Evolutionary conservation across 2,113 vertebrate genomes (phyloP), one percentile per base, ranked within the genome.

Genomic region (Cyanoliseus patagonus): DNA sequence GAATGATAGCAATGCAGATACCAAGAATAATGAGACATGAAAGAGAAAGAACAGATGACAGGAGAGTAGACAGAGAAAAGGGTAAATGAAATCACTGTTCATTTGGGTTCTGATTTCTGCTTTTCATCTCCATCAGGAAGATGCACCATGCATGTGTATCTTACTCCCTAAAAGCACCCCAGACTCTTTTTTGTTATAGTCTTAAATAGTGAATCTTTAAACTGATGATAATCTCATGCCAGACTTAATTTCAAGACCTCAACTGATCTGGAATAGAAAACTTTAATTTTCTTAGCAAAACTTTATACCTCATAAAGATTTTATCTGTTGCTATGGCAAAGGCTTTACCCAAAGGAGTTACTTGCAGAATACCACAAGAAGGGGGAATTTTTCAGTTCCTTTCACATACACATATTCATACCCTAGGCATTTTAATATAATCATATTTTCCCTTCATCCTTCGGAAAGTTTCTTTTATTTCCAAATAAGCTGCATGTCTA

Each of bases 271-370:
- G 76, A 75, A 94, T 93, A 89, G 75, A 96, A 95, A 93, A 59
- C 42, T 83, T 92, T 96, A 59, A 97, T 97, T 98, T 97, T 91
- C 95, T 94, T 95, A 97, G 94, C 79, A 96, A 97, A 97, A 96
- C 83, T 96, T 94, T 94, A 35, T 62, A 91, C 78, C 90, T 97
- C 91, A 93, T 97, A 97, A 98, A 96, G 92, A 49, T 88, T 97
- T 97, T 96, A 78, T 94, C 90, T 98, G 93, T 88, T 97, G 89
- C 70, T 72, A 79, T 91, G 59, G 73, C 90, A 88, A 70, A 88
- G 53, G 16, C 42, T 96, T 94, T 96, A 94, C 94, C 90, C 61
- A 76, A 59, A 95, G 94, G 86, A 97, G 33, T 77, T 83, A 51
- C 42, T 63, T 35, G 30, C 24, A 76, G 62, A 89, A 90, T 39